Percentiles rank a stretch among this genome's conserved stretches.
These are phyloP conservation scores for Pantherophis alleghaniensis DNA, from an alignment of 2,797 vertebrate genomes.

Conservation along the genomic window DNA sequence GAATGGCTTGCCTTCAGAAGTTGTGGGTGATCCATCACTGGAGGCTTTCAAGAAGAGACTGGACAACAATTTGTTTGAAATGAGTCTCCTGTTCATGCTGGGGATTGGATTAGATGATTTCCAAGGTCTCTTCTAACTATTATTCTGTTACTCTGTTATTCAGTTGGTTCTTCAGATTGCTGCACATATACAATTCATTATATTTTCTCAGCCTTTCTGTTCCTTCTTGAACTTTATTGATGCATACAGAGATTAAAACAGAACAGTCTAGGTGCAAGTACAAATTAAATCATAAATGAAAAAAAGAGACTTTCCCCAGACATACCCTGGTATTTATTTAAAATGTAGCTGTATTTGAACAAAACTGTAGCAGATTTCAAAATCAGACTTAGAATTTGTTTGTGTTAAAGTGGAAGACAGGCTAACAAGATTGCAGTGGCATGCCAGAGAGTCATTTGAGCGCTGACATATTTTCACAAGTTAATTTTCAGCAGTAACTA, in stretches of 20 bases:
- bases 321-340: background rate
- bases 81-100: background rate
- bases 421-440: no score
- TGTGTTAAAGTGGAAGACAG: background rate
- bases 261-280: background rate
- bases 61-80: background rate
- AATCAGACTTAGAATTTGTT: background rate
- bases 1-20: background rate
- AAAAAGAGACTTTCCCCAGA: background rate
- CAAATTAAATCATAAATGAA: background rate
- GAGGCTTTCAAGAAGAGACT: background rate
- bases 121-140: background rate
- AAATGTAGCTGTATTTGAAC: no score
- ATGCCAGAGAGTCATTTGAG: background rate
- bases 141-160: background rate
- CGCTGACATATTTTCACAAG: background rate
- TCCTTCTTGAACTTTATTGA: background rate
- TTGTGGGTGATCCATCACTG: background rate
- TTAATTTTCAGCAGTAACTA: background rate
- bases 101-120: background rate
- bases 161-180: background rate
- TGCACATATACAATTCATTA: background rate
- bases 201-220: background rate
- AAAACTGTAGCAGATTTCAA: background rate
- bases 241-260: background rate